phyloP scores from a whole-genome alignment of 2,113 vertebrate species.

The Regulus satrapa region DNA sequence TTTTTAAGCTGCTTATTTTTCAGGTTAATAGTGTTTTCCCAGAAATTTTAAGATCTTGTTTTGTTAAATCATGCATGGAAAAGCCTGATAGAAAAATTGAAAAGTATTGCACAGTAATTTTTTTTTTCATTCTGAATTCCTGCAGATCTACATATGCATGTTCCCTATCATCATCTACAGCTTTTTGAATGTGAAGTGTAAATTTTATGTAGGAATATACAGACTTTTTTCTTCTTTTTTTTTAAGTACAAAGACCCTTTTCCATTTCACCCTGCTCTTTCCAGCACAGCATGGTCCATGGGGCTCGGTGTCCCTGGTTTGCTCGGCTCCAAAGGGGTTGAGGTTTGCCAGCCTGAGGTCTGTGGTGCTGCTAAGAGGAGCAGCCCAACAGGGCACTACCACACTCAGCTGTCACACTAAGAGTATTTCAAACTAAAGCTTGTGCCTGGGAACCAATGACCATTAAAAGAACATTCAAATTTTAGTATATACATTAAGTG shows the following conservation, averaged over 20 bases:
- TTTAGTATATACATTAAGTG: neutral
- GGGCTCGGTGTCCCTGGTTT: fast-evolving
- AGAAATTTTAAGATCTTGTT: slow-evolving; percentile 24
- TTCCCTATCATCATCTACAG: neutral
- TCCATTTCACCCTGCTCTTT: neutral
- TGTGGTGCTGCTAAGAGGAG: neutral
- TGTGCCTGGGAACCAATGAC: neutral
- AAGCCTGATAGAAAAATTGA: neutral
- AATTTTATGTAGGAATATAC: neutral
- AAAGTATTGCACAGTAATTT: neutral
- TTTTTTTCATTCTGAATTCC: neutral
- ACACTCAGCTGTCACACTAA: neutral
- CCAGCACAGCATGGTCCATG: neutral
- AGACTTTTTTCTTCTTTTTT: neutral
- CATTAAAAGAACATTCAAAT: fast-evolving
- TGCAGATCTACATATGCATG: neutral
- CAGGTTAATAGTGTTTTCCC: slow-evolving; percentile 13
- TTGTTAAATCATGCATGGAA: neutral
- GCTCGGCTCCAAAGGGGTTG: neutral
- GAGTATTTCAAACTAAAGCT: neutral
- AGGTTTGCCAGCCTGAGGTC: neutral
- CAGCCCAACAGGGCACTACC: neutral
- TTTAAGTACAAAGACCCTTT: neutral
- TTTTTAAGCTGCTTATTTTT: slow-evolving; percentile 51
- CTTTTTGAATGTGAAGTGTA: neutral